Evolutionary conservation across 2,888 invertebrate genomes (phyloP).

Genomic region (Rhamphomyia laevipes): DNA sequence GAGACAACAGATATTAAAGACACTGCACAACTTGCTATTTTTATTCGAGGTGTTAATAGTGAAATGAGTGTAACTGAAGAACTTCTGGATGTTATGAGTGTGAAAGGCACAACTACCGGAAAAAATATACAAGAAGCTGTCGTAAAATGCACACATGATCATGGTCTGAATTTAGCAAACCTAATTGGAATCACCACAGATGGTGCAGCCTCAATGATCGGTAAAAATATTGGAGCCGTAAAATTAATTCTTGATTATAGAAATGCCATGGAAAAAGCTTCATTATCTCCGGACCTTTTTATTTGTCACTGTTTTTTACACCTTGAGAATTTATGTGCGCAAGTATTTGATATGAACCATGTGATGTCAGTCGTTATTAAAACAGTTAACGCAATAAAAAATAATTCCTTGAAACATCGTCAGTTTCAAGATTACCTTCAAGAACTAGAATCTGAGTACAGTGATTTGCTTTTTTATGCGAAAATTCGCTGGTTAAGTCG

Average conservation of each 20-base stretch:
- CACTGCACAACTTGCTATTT: not conserved
- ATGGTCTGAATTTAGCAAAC: not conserved
- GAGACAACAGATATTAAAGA: not conserved
- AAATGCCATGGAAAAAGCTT: not conserved
- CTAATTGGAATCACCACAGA: not conserved
- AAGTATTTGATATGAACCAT: not conserved
- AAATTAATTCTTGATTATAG: not conserved
- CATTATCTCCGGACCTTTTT: no score
- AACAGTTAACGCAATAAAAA: not conserved
- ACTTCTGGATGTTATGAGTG: not conserved
- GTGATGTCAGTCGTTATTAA: not conserved
- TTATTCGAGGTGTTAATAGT: conserved; percentile 1
- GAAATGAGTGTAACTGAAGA: not conserved
- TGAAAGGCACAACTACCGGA: not conserved
- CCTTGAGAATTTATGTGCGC: not conserved
- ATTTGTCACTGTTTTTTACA: no score
- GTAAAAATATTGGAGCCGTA: not conserved
- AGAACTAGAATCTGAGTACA: not conserved
- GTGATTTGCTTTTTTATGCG: not conserved
- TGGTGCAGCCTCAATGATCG: not conserved
- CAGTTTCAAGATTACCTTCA: not conserved
- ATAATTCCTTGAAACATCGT: not conserved
- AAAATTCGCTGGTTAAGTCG: not conserved
- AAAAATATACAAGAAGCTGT: not conserved
- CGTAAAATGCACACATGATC: not conserved